These are phyloP conservation scores for Emydocephalus ijimae DNA, from an alignment of 2,113 vertebrate species.

Conservation along the genomic window DNA sequence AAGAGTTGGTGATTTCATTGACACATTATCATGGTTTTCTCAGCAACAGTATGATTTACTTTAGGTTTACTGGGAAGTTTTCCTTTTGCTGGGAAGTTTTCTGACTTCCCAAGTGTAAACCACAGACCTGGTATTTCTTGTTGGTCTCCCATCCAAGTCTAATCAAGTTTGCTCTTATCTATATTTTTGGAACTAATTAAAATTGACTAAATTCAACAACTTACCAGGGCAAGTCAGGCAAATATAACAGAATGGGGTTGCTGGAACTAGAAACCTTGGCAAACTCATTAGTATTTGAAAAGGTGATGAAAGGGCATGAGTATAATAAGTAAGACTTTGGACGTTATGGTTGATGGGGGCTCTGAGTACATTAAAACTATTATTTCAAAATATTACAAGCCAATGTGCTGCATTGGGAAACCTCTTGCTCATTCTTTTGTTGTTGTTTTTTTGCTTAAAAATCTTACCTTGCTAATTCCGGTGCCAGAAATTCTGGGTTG, in stretches of 20 bases:
- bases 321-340: neutral
- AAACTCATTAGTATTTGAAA: neutral
- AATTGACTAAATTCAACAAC: neutral
- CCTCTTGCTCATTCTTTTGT: neutral
- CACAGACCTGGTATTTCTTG: neutral
- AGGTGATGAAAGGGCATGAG: neutral
- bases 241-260: neutral
- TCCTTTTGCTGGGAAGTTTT: neutral
- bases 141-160: neutral
- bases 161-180: neutral
- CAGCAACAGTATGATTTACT: neutral
- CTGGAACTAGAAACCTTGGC: neutral
- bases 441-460: neutral
- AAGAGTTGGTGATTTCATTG: neutral
- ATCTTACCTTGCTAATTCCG: neutral
- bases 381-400: neutral
- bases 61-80: neutral
- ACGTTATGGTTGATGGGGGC: neutral
- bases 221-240: neutral
- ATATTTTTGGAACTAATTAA: neutral
- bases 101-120: neutral
- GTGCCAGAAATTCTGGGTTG: neutral
- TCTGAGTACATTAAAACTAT: neutral
- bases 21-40: neutral
- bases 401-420: neutral